A percentile compares a stretch with the other conserved stretches of the same genome.
Evolutionary conservation across 2,113 vertebrate species (phyloP).

Genomic region (Catharus minimus): DNA sequence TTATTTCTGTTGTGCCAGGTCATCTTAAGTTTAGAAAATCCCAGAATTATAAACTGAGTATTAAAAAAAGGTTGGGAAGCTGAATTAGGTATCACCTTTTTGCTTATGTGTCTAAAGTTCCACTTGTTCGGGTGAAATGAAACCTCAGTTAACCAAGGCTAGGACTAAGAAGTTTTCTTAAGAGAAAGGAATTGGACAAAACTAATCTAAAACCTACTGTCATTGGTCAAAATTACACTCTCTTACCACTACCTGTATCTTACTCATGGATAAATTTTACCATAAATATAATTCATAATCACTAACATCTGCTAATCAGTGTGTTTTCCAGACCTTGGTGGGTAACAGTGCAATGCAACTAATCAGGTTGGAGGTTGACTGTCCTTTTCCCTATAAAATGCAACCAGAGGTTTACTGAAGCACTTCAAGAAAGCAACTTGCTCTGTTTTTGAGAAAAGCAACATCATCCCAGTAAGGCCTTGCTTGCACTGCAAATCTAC

Average conservation of each 20-base stretch:
- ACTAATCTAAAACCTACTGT: background rate
- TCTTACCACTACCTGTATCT: fast-evolving
- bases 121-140: background rate
- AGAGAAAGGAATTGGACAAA: background rate
- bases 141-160: background rate
- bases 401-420: background rate
- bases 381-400: background rate
- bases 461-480: background rate
- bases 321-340: background rate
- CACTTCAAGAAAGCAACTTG: background rate
- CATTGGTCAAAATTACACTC: background rate
- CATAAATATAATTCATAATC: background rate
- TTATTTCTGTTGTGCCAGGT: background rate
- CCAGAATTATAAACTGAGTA: background rate
- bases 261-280: background rate
- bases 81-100: background rate
- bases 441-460: background rate
- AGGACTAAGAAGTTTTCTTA: background rate
- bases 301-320: background rate
- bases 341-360: background rate
- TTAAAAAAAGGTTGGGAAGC: background rate
- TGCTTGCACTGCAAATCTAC: background rate
- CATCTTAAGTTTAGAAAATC: background rate
- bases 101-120: background rate
- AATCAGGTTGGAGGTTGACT: background rate